Conservation (phyloP, 1,140 invertebrate genomes). For the Bicyclus anynana region DNA sequence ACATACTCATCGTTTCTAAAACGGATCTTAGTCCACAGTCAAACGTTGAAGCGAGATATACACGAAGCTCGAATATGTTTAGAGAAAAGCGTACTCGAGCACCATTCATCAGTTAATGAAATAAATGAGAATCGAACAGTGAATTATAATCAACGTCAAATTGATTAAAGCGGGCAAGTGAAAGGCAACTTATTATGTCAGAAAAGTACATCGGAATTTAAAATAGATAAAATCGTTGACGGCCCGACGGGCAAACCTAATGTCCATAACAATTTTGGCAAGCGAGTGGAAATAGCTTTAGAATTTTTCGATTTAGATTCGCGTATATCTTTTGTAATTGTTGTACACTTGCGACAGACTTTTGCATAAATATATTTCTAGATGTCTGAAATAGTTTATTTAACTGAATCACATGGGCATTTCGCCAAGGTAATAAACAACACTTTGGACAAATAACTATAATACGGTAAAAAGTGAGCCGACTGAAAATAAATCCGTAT, state of each 20-base stretch:
- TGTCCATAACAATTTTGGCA: slow-evolving; percentile 3
- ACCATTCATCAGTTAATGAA: not conserved
- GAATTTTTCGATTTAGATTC: not conserved
- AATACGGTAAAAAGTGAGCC: too few relatives aligned
- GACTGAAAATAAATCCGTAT: too few relatives aligned
- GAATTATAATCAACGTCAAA: slow-evolving; percentile 22
- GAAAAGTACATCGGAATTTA: slow-evolving; percentile 14
- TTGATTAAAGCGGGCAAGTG: slow-evolving; percentile 27
- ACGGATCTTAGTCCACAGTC: too few relatives aligned
- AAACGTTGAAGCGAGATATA: too few relatives aligned
- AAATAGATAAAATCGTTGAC: slow-evolving; percentile 22
- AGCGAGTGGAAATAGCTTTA: not conserved
- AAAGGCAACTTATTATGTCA: slow-evolving; percentile 23
- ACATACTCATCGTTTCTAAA: too few relatives aligned
- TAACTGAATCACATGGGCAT: too few relatives aligned
- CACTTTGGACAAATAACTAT: too few relatives aligned
- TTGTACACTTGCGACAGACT: not conserved
- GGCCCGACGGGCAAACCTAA: slow-evolving; percentile 8
- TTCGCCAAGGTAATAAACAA: too few relatives aligned
- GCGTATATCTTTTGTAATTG: not conserved
- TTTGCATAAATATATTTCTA: not conserved
- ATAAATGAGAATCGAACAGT: slow-evolving; percentile 6
- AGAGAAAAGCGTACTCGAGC: too few relatives aligned
- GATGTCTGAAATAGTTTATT: not conserved
- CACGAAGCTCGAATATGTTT: too few relatives aligned